Base-by-base conservation (phyloP, 2,113 vertebrate genomes). In the Rhipidura dahli region DNA sequence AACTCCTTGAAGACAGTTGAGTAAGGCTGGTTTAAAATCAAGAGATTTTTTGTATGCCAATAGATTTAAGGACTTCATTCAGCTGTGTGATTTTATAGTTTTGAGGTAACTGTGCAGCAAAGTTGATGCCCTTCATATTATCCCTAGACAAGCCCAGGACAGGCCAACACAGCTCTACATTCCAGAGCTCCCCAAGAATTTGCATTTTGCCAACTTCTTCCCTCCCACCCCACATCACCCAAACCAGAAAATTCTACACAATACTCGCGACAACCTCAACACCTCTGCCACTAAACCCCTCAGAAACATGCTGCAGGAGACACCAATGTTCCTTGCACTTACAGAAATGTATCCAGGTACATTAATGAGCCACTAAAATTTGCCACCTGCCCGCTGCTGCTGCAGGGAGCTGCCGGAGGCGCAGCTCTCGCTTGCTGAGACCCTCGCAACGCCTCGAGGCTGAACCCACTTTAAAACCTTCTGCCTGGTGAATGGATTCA, bases 361-460 rank as follows among this genome's bases (percentile, higher is more conserved):
- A 16, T 47, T 47, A 47, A 53, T 6, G 7, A 70, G 59, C 40
- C 87, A 73, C 59, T 83, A 40, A 40, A 51, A 70, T 17, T 19
- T 91, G 80, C 59, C 80, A 71, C 87, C 45, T 57, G 6, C 76
- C 71, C 15, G 15, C 9, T n/a, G 44, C 65, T 26, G 50, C 3
- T 8, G 79, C 86, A 23, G 30, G 3, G 42, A 60, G 50, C 66
- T 72, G 85, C 7, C 61, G 9, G 65, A 33, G 56, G 28, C 8
- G 0, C 3, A 13, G 56, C 26, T 68, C 77, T 12, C 11, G 3
- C 78, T 14, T 2, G 49, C 76, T 23, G 37, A 35, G 40, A 33
- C 14, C 72, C 8, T 3, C 23, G 20, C 1, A 56, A 26, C 0
- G 0, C 80, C 83, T 60, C 33, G 1, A 15, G n/a, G 2, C 72